Base-by-base conservation (phyloP, 2,113 vertebrate genomes). In the Asarcornis scutulata region DNA sequence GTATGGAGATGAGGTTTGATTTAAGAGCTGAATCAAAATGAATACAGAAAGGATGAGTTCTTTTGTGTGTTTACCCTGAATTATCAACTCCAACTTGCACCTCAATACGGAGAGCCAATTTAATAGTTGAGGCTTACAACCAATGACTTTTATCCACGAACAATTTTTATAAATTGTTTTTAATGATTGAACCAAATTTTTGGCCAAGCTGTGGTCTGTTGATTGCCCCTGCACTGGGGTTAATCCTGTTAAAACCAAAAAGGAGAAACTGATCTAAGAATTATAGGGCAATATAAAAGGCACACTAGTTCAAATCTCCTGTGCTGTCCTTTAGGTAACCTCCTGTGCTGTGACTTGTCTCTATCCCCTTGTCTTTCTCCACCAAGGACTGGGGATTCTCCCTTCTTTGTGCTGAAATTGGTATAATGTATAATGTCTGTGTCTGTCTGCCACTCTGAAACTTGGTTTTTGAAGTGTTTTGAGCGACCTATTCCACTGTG, bases 81-180 rank as follows among this genome's bases (percentile, higher is more conserved):
- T 68, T 77, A 80, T 75, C 8, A 83, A 34, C 82, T 83, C 26
- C 23, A 52, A 7, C 85, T 72, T 88, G 40, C 26, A n/a, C 71
- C 56, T 90, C 48, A 90, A 53, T 64, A 58, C 32, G 25, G 83
- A 79, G 71, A 58, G 34, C 6, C 32, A 60, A 53, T 86, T 81
- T 78, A 91, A 67, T 68, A 78, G 34, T 75, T 83, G 38, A 86
- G 79, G 48, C 80, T 93, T 96, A 29, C 1, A 13, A 64, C 38
- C 86, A 48, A 56, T 67, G 58, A 46, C 66, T 95, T 93, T 91
- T 88, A 86, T 91, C 72, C 52, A 17, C 1, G 2, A 64, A 80
- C 86, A 94, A 6, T 86, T 92, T 94, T 91, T 91, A 71, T 66
- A 89, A 88, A 75, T 92, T 10, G 56, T 38, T 93, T 96, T 9